These are phyloP conservation scores for Scolopax bukidnonensis DNA, from an alignment of 2,797 vertebrate genomes.

Conservation along the genomic window DNA sequence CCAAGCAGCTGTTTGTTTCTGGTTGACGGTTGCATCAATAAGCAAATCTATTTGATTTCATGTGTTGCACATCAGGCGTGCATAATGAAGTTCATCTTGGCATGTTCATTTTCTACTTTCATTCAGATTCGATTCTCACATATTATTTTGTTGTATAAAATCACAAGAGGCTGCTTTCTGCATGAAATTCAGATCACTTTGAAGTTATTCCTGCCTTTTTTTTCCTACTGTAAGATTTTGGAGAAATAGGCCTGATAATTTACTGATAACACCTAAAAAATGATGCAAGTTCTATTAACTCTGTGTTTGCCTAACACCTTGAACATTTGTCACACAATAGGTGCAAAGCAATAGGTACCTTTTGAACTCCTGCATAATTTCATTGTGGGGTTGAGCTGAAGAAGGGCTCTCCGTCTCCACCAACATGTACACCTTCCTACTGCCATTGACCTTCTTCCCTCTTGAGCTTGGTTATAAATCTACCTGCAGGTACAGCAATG, in stretches of 20 bases:
- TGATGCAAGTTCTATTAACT: neutral
- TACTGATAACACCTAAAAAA: neutral
- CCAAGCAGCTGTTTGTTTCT: neutral
- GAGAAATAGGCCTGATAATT: neutral
- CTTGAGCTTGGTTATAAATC: neutral
- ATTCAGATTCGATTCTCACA: neutral
- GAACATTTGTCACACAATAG: neutral
- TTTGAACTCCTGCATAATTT: neutral
- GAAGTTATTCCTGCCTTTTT: neutral
- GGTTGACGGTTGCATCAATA: neutral
- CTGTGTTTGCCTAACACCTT: neutral
- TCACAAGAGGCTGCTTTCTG: neutral
- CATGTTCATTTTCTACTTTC: conserved; percentile 16
- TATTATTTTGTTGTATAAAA: neutral
- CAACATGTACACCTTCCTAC: neutral
- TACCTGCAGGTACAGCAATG: neutral
- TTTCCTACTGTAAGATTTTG: neutral
- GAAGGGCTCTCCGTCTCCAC: neutral
- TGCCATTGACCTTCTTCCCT: neutral
- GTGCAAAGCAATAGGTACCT: neutral
- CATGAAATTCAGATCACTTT: neutral
- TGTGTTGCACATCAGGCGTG: neutral
- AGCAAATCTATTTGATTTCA: conserved; percentile 20
- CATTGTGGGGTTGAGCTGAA: neutral
- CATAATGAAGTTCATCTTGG: neutral